Evolutionary conservation across 1,140 invertebrate genomes (phyloP), one percentile per base, ranked within the genome.

Genomic region (Neodiprion lecontei): DNA sequence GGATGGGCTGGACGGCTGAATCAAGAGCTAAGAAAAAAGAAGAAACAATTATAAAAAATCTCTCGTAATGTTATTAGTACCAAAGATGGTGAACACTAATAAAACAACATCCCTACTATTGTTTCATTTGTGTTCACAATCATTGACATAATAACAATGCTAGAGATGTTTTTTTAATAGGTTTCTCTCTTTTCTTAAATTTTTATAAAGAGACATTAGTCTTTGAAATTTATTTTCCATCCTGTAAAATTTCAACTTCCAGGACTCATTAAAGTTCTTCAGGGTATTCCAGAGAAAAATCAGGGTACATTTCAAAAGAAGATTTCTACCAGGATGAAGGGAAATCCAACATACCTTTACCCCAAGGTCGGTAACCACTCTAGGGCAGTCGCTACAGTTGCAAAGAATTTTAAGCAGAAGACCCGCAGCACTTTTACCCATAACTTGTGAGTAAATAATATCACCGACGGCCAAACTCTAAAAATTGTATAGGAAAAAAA

Each of bases 351-450:
- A 69, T 86, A 91, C 95, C 91, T 95, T 96, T 72, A 97, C 92
- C 86, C 93, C 94, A 74, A 97, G 91, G 87, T 97, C 95, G 69
- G 93, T 93, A 48, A 96, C 92, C 89, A 95, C 94, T 86, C 93
- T 90, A 50, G 92, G 91, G 79, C 91, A 92, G 53, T 94, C 93
- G 78, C 93, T 93, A 76, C 93, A 93, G 74, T 94, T 93, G 88
- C 95, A 97, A 50, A 97, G 88, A 28, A 97, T 91, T 86, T 94
- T 95, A 70, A 97, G 89, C 85, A 95, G 91, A 84, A 97, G 91
- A 74, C 92, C 96, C 72, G 91, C 90, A 69, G 92, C 90, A 78
- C 92, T 92, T 87, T 94, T 92, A 71, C 91, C 89, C 80, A 92
- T 91, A 68, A 97, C 94, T 75, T 93, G 92, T 68, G 94, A 95